These are phyloP conservation scores for Chaetoderma sp. DNA, from an alignment of 2,888 invertebrate species.

Conservation along the genomic window DNA sequence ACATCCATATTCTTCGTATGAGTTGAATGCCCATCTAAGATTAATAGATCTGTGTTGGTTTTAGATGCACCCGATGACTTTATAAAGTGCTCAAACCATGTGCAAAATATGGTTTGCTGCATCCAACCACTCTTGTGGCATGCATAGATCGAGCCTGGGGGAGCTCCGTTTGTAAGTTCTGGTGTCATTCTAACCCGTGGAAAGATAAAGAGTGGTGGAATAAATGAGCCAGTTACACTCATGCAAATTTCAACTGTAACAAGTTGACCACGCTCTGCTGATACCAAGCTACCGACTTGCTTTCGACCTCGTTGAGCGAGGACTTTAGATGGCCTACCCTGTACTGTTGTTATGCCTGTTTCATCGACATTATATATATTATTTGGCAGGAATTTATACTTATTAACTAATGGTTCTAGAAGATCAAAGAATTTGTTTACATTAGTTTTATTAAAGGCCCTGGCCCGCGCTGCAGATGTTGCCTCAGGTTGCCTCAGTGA, in stretches of 20 bases:
- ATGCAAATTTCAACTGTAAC: neutral
- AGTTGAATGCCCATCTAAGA: neutral
- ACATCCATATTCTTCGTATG: neutral
- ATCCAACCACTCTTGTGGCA: constrained; percentile 5
- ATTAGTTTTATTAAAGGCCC: constrained; percentile 18
- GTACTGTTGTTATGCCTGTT: neutral
- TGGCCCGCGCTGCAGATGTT: constrained; percentile 16
- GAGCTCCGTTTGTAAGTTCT: too few species aligned
- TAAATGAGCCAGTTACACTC: neutral
- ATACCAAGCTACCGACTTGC: neutral
- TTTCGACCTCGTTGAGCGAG: neutral
- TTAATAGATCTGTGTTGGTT: neutral
- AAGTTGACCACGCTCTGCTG: neutral
- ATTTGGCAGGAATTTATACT: neutral
- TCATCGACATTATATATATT: constrained; percentile 1
- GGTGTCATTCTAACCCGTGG: neutral
- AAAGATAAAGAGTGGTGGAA: neutral
- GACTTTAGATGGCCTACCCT: neutral
- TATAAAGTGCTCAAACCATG: constrained; percentile 5
- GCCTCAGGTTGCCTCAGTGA: constrained; percentile 12
- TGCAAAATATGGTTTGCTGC: neutral
- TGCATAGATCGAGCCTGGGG: neutral
- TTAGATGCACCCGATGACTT: neutral
- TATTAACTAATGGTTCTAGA: constrained; percentile 1
- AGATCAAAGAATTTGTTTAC: constrained; percentile 22